Percentiles rank a stretch among this genome's conserved stretches.
Conservation (phyloP, 2,888 invertebrate genomes). For the Leptinotarsa rubiginosa region DNA sequence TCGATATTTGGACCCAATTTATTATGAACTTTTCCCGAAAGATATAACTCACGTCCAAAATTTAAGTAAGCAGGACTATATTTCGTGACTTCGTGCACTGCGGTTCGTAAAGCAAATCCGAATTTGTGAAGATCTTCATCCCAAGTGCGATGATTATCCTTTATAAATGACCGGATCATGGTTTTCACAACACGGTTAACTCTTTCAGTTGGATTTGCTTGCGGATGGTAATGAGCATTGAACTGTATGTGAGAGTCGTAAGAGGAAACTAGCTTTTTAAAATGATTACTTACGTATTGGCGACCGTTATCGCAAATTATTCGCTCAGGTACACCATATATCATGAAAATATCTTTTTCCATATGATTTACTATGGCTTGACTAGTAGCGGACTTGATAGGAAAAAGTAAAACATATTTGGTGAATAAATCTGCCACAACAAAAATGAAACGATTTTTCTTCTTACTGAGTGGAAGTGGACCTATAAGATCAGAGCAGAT, state of each 20-base stretch:
- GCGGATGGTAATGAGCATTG: constrained; percentile 54
- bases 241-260: constrained; percentile 40
- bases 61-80: constrained; percentile 48
- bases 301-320: constrained; percentile 49
- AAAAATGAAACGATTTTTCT: too few species aligned
- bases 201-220: constrained; percentile 56
- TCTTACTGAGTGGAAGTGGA: too few species aligned
- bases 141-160: constrained; percentile 42
- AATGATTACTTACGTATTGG: constrained; percentile 31
- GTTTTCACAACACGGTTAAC: constrained; percentile 54
- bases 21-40: constrained; percentile 29
- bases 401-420: too few species aligned
- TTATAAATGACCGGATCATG: constrained; percentile 43
- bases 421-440: too few species aligned
- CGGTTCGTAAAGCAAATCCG: constrained; percentile 49
- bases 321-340: constrained; percentile 45
- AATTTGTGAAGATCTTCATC: constrained; percentile 50
- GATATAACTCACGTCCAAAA: constrained; percentile 42
- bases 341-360: constrained; percentile 39
- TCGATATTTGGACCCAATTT: background rate
- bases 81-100: constrained; percentile 49
- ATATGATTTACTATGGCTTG: constrained; percentile 23
- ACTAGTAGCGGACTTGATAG: constrained; percentile 26
- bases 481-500: too few species aligned
- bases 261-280: constrained; percentile 29